These are phyloP conservation scores for Calcarius lapponicus DNA, from an alignment of 2,797 vertebrate genomes.

Conservation along the genomic window DNA sequence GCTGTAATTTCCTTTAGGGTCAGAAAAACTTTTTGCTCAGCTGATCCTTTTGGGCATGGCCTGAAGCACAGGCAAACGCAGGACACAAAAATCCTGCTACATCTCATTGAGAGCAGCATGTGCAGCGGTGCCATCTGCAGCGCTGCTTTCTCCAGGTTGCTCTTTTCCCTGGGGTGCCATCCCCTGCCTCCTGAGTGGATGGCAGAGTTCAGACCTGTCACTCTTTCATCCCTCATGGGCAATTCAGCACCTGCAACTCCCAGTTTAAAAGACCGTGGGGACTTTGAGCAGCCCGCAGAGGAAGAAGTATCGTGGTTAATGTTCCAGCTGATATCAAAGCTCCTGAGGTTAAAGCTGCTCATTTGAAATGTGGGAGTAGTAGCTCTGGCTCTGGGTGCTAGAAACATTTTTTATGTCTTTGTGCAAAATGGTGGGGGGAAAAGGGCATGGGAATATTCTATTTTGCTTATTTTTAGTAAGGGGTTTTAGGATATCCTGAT, in stretches of 20 bases:
- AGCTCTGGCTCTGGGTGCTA: not conserved
- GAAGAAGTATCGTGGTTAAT: not conserved
- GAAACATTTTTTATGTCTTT: not conserved
- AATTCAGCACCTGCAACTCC: slow-evolving; percentile 29
- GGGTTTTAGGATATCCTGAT: not conserved
- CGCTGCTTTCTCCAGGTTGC: not conserved
- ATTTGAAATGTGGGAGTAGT: not conserved
- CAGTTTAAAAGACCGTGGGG: not conserved
- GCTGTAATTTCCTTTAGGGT: not conserved
- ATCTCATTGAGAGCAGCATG: not conserved
- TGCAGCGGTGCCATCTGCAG: not conserved
- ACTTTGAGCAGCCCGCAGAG: not conserved
- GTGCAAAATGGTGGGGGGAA: not conserved
- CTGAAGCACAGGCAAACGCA: not conserved
- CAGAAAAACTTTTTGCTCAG: not conserved
- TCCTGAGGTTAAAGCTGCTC: slow-evolving; percentile 5
- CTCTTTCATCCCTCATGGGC: not conserved
- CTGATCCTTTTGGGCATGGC: not conserved
- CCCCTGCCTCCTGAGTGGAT: not conserved
- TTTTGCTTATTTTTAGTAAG: not conserved
- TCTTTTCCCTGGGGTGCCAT: not conserved
- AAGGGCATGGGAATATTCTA: not conserved
- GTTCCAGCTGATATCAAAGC: slow-evolving; percentile 49
- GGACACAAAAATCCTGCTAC: not conserved
- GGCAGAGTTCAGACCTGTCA: not conserved